Percentiles rank a stretch among this genome's conserved stretches.
phyloP scores from a whole-genome alignment of 2,113 vertebrate species.

The Melanostigma gelatinosum region DNA sequence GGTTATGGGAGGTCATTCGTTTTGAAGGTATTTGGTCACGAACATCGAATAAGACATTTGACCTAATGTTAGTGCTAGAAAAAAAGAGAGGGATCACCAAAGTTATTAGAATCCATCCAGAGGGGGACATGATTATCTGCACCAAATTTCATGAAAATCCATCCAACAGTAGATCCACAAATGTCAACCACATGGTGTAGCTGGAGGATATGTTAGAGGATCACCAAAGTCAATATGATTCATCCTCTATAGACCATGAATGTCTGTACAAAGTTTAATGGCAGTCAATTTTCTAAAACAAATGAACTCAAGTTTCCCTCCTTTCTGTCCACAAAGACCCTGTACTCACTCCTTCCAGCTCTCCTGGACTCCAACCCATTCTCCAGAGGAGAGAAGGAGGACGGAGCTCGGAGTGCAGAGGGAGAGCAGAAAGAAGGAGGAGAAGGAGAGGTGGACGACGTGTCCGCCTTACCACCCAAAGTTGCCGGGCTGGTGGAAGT shows the following conservation, averaged over 20 bases:
- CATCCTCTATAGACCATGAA: not conserved
- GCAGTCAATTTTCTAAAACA: not conserved
- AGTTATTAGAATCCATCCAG: not conserved
- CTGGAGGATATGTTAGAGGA: not conserved
- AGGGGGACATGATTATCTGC: not conserved
- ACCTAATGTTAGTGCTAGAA: not conserved
- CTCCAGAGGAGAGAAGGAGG: conserved; percentile 81
- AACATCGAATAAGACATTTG: not conserved
- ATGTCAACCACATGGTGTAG: not conserved
- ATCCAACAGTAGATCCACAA: not conserved
- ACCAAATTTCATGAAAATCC: not conserved
- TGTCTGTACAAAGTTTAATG: not conserved
- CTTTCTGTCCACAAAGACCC: conserved; percentile 81
- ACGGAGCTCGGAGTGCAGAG: conserved; percentile 47
- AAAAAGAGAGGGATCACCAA: not conserved
- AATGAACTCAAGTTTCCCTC: conserved; percentile 10
- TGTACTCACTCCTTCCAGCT: conserved; percentile 91
- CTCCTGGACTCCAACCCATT: conserved; percentile 93
- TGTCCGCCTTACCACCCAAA: conserved; percentile 84
- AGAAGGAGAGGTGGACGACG: conserved; percentile 78
- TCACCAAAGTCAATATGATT: not conserved
- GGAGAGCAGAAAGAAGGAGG: conserved; percentile 62
- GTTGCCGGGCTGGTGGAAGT: conserved; percentile 89
- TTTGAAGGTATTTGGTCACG: not conserved
- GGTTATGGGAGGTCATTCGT: not conserved